Base-by-base conservation (phyloP, 1,140 invertebrate species). In the Adelges cooleyi region DNA sequence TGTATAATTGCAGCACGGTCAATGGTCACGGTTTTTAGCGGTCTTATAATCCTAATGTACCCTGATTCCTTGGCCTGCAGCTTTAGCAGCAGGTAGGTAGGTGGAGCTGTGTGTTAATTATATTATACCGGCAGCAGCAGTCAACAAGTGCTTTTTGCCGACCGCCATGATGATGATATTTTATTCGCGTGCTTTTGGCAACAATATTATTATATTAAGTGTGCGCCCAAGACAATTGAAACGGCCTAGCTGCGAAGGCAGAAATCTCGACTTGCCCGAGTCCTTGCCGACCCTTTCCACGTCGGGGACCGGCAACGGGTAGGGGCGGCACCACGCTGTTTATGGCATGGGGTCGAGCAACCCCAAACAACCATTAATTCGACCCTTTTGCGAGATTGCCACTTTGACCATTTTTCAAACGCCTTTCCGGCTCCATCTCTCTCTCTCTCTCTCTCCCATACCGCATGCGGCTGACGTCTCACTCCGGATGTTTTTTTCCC, bases 311-410 rank as follows among this genome's bases (percentile, higher is more conserved):
- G 20, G 15, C n/a, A 15, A n/a, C 8, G 5, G 40, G 3, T 3
- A 44, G 54, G 40, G 54, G 23, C n/a, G 38, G n/a, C 11, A 33
- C 5, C 29, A 33, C 11, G 29, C 29, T 33, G 29, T 33, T 33
- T 33, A 33, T 33, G 29, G 29, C 29, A 33, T 53, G 40, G 40
- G 40, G 40, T 17, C n/a, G n/a, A 44, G n/a, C 40, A 17, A 44
- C 56, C 56, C 56, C 56, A 62, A 62, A 44, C 23, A 48, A 25
- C 56, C 56, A 62, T 62, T 62, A 62, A 62, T 62, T 62, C 56
- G 56, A 62, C 56, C 56, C 56, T 62, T 33, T 48, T 62, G 56
- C 56, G 56, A 62, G 56, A 62, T 62, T 62, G 56, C 56, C 56
- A 62, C 56, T 62, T 62, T 48, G 56, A 48, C 42, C 56, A 62